A percentile compares a stretch with the other conserved stretches of the same genome.
These are phyloP conservation scores for Petrosia ficiformis DNA, from an alignment of 37 sponge, comb jelly and placozoan species.

Conservation along the genomic window DNA sequence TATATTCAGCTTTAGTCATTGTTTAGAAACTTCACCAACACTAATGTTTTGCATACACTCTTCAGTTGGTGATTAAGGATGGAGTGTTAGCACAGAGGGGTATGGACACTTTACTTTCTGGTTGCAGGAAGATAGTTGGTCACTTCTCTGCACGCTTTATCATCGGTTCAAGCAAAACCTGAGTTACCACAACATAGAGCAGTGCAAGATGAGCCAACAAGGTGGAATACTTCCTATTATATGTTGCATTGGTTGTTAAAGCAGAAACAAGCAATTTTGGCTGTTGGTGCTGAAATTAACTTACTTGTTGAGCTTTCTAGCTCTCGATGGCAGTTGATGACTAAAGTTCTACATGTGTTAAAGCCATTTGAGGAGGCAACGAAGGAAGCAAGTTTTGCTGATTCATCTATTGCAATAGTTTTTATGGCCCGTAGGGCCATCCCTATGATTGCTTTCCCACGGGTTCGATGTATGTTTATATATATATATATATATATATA, in stretches of 20 bases:
- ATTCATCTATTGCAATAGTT: background rate
- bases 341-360: constrained; percentile 3
- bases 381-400: background rate
- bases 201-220: constrained; percentile 5
- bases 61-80: background rate
- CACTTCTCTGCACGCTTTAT: background rate
- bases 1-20: no score
- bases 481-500: no score
- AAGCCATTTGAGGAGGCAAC: constrained; percentile 15
- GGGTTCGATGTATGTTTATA: no score
- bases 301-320: background rate
- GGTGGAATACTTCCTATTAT: constrained; percentile 4
- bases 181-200: background rate
- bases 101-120: background rate
- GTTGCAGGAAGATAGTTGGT: background rate
- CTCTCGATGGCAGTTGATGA: background rate
- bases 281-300: background rate
- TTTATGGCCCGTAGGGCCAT: no score
- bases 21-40: no score
- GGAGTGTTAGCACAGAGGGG: background rate
- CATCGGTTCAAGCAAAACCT: constrained; percentile 9
- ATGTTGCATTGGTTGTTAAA: background rate
- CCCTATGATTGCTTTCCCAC: no score
- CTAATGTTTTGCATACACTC: background rate
- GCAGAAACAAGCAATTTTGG: background rate